Percentiles rank a stretch among this genome's conserved stretches.
phyloP scores from a whole-genome alignment of 2,797 vertebrate genomes.

The Anabas testudineus region DNA sequence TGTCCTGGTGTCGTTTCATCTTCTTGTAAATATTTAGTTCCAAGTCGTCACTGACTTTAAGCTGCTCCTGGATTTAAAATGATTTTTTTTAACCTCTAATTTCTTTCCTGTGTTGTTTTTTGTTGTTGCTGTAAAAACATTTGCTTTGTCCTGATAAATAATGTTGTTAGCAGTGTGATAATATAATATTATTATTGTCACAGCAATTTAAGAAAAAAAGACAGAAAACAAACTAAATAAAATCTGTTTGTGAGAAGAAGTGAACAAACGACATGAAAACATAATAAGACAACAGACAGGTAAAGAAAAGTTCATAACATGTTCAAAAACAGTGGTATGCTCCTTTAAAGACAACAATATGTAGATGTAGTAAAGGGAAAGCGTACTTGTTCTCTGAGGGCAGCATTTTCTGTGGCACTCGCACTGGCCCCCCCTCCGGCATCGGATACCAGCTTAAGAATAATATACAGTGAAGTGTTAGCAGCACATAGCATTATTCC shows the following conservation, averaged over 20 bases:
- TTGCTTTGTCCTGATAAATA: too few relatives aligned
- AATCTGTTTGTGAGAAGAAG: too few relatives aligned
- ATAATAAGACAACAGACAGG: background rate
- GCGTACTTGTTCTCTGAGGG: conserved; percentile 85
- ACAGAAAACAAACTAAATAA: too few relatives aligned
- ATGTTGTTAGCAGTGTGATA: too few relatives aligned
- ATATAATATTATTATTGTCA: too few relatives aligned
- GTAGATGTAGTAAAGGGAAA: conserved; percentile 67
- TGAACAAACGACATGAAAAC: background rate
- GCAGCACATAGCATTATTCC: conserved; percentile 67
- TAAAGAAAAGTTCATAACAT: background rate
- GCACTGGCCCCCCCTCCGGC: conserved; percentile 81
- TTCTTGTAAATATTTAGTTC: background rate
- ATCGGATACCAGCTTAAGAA: conserved; percentile 85
- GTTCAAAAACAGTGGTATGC: background rate
- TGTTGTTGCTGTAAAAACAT: too few relatives aligned
- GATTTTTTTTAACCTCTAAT: background rate
- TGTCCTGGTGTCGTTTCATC: background rate
- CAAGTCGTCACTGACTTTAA: too few relatives aligned
- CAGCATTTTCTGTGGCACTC: conserved; percentile 86
- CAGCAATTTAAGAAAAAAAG: too few relatives aligned
- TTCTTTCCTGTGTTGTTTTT: too few relatives aligned
- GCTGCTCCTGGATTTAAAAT: background rate
- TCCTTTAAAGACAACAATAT: conserved; percentile 23
- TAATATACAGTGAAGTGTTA: conserved; percentile 76